A percentile compares a stretch with the other conserved stretches of the same genome.
Evolutionary conservation across 2,113 vertebrate species (phyloP).

Genomic region (Epinephelus fuscoguttatus): DNA sequence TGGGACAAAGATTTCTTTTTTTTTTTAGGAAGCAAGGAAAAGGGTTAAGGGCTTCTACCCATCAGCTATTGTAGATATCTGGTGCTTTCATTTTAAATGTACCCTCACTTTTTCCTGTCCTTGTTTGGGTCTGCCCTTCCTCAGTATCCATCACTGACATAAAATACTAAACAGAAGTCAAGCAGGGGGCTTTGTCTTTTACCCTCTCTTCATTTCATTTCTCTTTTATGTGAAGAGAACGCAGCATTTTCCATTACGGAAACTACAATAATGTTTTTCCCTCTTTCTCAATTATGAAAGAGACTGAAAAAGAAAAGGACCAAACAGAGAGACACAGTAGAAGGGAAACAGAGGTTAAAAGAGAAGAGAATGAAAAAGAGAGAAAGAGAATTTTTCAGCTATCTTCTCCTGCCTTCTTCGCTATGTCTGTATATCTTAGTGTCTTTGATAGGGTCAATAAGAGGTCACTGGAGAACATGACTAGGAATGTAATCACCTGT

Average conservation of each 20-base stretch:
- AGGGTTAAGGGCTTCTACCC: background rate
- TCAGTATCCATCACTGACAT: background rate
- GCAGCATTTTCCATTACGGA: slow-evolving; percentile 2
- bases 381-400: background rate
- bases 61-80: background rate
- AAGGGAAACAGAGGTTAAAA: background rate
- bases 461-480: slow-evolving; percentile 28
- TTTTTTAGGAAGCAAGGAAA: background rate
- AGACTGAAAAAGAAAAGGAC: background rate
- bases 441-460: slow-evolving; percentile 32
- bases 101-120: background rate
- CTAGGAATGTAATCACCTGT: slow-evolving; percentile 13
- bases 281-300: background rate
- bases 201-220: background rate
- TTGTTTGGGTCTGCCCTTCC: background rate
- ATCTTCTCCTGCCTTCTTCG: background rate
- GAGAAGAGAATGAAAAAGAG: background rate
- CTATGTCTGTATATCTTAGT: slow-evolving; percentile 6
- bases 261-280: background rate
- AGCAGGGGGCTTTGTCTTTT: background rate
- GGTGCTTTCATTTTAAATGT: background rate
- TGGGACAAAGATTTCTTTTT: background rate
- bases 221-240: slow-evolving; percentile 8
- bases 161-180: slow-evolving; percentile 11
- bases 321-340: background rate